Percentiles rank a stretch among this genome's conserved stretches.
These are phyloP conservation scores for Micrasema longulum DNA, from an alignment of 1,140 invertebrate species.

Conservation along the genomic window DNA sequence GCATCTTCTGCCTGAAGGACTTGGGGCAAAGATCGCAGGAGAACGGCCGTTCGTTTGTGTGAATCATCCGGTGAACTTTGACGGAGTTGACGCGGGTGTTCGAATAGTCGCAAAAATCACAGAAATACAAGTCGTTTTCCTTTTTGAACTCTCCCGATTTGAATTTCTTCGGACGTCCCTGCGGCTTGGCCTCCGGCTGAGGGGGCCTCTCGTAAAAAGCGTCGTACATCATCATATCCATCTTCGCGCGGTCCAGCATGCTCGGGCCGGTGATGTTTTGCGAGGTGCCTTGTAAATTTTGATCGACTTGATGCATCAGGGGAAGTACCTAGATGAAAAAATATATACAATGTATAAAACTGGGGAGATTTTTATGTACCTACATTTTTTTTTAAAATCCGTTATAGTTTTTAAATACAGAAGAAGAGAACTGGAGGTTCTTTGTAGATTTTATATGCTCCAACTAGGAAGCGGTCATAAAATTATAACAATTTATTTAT, in stretches of 20 bases:
- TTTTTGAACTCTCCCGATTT: conserved; percentile 17
- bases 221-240: not conserved
- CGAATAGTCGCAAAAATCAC: conserved; percentile 6
- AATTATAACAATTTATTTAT: too few relatives aligned
- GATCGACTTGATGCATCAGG: not conserved
- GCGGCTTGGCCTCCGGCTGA: not conserved
- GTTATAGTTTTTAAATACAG: too few relatives aligned
- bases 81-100: conserved; percentile 4
- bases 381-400: not conserved
- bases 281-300: not conserved
- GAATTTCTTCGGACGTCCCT: conserved; percentile 10
- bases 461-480: too few relatives aligned
- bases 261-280: not conserved
- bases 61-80: conserved; percentile 18
- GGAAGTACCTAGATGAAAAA: not conserved
- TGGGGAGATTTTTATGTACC: too few relatives aligned
- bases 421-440: too few relatives aligned
- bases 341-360: too few relatives aligned
- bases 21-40: conserved; percentile 12
- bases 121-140: conserved; percentile 16
- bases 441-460: too few relatives aligned
- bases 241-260: not conserved
- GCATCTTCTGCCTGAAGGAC: conserved; percentile 25
- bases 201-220: not conserved
- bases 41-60: conserved; percentile 22